phyloP scores from a whole-genome alignment of 2,113 vertebrate species.

The Daphoenositta chrysoptera region DNA sequence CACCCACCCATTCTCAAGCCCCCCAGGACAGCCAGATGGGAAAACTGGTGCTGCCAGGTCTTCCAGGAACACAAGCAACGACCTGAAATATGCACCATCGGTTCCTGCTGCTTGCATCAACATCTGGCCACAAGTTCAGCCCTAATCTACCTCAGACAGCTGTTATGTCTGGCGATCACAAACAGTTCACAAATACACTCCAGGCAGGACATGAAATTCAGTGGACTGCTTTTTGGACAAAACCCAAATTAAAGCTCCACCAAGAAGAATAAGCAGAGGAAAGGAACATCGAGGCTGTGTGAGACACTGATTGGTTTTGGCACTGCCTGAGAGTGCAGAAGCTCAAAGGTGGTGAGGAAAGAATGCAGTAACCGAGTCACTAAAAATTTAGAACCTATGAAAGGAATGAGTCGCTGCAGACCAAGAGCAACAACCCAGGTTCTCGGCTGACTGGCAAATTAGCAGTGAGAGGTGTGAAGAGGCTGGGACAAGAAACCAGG shows the following conservation, averaged over 20 bases:
- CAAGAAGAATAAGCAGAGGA: constrained; percentile 14
- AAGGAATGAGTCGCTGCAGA: neutral
- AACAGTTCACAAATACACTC: neutral
- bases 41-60: neutral
- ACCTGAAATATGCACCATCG: accelerated
- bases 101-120: neutral
- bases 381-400: neutral
- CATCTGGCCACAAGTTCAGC: constrained; percentile 16
- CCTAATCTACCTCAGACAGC: constrained; percentile 23
- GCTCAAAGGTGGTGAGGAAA: neutral
- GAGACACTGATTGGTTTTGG: neutral
- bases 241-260: constrained; percentile 9
- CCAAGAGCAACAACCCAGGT: neutral
- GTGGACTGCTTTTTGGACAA: neutral
- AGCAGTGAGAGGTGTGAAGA: neutral
- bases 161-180: constrained; percentile 35
- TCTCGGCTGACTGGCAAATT: neutral
- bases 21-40: neutral
- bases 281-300: neutral
- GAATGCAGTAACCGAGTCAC: neutral
- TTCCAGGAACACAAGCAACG: neutral
- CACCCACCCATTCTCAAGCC: neutral
- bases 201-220: neutral
- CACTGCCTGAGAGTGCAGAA: neutral
- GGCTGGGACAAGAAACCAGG: neutral